These are phyloP conservation scores for Tamandua tetradactyla DNA, from an alignment of 2,797 vertebrate genomes.

Conservation along the genomic window DNA sequence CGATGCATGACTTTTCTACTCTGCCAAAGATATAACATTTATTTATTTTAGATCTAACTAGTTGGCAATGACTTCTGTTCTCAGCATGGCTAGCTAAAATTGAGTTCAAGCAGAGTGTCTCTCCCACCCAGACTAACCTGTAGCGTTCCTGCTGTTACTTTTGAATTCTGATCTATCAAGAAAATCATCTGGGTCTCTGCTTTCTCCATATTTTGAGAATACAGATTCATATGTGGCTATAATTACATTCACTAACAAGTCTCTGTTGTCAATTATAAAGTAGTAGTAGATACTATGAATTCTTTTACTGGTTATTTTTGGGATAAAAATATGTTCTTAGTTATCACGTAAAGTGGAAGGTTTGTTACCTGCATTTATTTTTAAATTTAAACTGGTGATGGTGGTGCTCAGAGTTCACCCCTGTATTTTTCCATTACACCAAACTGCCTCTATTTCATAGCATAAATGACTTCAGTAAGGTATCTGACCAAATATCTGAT, in stretches of 20 bases:
- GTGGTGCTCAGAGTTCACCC: background rate
- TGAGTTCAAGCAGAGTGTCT: constrained; percentile 70
- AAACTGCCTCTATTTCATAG: background rate
- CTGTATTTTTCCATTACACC: background rate
- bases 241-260: constrained; percentile 18
- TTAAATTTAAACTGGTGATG: background rate
- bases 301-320: background rate
- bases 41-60: constrained; percentile 81
- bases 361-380: background rate
- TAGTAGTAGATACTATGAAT: constrained; percentile 28
- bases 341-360: background rate
- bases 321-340: constrained; percentile 17
- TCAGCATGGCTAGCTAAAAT: constrained; percentile 81
- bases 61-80: constrained; percentile 84
- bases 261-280: constrained; percentile 41
- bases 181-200: constrained; percentile 37
- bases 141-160: constrained; percentile 63
- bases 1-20: constrained; percentile 35
- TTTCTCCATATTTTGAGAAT: constrained; percentile 7
- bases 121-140: constrained; percentile 61
- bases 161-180: constrained; percentile 58
- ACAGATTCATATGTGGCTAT: background rate
- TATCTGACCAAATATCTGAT: background rate
- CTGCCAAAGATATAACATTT: constrained; percentile 61
- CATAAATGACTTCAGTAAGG: background rate